Evolutionary conservation across 2,888 invertebrate genomes (phyloP), one percentile per base, ranked within the genome.

Genomic region (Lutraria lutraria): DNA sequence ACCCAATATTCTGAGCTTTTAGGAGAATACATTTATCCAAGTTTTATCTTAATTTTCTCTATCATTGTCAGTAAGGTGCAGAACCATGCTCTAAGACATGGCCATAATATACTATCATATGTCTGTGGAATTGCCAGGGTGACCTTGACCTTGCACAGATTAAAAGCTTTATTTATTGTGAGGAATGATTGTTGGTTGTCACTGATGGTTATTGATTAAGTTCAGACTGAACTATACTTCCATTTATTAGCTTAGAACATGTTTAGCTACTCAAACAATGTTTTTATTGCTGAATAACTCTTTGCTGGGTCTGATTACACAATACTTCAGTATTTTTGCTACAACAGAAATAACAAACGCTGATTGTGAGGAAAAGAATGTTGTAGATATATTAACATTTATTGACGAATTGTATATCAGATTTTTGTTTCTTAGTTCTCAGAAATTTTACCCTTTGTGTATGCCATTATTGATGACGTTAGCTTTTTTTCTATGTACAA

Each of bases 101-200:
- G 43, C 43, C 43, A 43, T 43, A 43, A 43, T 43, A 43, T 43
- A 8, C 43, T 43, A 43, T 43, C 43, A 43, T 21, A 25, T 68
- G 63, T 25, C 25, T 12, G 8, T 68, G 63, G 25, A 68, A 43
- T 43, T 25, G 63, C 25, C 25, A 68, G 13, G 8, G 63, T 25
- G 63, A 68, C 63, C 63, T 68, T 68, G 63, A 68, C 63, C 25
- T 68, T 68, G 25, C 25, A 68, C 63, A 68, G 63, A 68, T 68
- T 68, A 68, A 68, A 68, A 68, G 63, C 63, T 68, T 68, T 68
- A 68, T 68, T 68, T 63, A 63, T 63, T 68, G 63, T 25, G 63
- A 68, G 63, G 25, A 56, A 56, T 13, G 16, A 56, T 56, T 16
- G 25, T 25, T 68, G 63, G 63, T 68, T 68, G 25, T n/a, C 25